Evolutionary conservation across 2,797 vertebrate species (phyloP), one percentile per base, ranked within the genome.

Genomic region (Crypturellus tataupa): DNA sequence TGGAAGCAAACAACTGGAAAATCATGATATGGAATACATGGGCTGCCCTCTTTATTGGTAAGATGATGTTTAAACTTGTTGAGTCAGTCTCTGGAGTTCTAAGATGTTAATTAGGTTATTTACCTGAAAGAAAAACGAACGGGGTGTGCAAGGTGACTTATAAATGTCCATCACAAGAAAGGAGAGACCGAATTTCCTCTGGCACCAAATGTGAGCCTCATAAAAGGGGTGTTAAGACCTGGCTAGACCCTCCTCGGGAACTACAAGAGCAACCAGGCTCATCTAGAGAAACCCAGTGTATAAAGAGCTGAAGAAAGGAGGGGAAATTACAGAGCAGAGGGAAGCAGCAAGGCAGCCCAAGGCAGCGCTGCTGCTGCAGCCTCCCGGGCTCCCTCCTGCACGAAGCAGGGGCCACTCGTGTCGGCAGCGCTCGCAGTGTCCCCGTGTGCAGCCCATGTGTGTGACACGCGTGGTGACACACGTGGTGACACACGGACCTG

Each of bases 401-500:
- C 0, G 16, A 37, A 2, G 12, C 33, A 47, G 15, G 0, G n/a
- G 63, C n/a, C 1, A 33, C 39, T 19, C 0, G 6, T 1, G 27
- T 35, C 12, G 20, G 6, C 21, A 12, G 2, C 24, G 0, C 11
- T 10, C 35, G 1, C 47, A 0, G 19, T n/a, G 46, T 18, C 1
- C 4, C 14, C 0, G 9, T 0, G 3, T 3, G 5, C 31, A 55
- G 55, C 68, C 24, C 0, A 4, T 44, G 40, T 0, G 4, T 0
- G 68, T 31, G 29, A 55, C 53, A 31, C 53, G 18, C 27, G 51
- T 39, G 37, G 4, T 0, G 68, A 19, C 18, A 56, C 53, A 19
- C 53, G 31, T n/a, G 53, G 53, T 31, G 31, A n/a, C 53, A 18
- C 29, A 18, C 17, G 53, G 6, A 56, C 9, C 17, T 6, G 53